phyloP scores from a whole-genome alignment of 2,888 invertebrate genomes.

The Lasioglossum pauxillum region DNA sequence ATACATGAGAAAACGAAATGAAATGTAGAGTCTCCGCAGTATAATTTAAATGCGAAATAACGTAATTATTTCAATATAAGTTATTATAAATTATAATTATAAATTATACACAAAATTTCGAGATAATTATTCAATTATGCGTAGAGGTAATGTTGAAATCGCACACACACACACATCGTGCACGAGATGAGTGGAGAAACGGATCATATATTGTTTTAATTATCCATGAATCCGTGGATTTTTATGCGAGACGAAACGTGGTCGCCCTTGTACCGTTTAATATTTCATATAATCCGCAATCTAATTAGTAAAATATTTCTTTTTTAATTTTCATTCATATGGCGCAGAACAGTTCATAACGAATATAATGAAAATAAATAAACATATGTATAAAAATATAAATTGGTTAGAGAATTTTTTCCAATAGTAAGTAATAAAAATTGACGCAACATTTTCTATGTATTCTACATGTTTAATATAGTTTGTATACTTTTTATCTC shows the following conservation, averaged over 20 bases:
- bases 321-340: too few species aligned
- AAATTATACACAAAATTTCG: background rate
- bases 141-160: background rate
- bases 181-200: background rate
- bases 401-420: background rate
- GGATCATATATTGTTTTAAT: background rate
- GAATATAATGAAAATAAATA: too few species aligned
- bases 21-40: background rate
- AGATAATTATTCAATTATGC: background rate
- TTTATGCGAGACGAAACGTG: background rate
- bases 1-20: too few species aligned
- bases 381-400: background rate
- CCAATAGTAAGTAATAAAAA: background rate
- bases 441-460: too few species aligned
- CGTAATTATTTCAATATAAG: background rate
- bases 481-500: background rate
- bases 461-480: too few species aligned
- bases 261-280: background rate
- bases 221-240: background rate
- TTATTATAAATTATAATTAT: background rate
- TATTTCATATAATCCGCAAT: background rate
- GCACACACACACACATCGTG: background rate
- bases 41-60: background rate
- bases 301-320: background rate
- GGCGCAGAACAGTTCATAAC: too few species aligned